These are phyloP conservation scores for Aporophyla lueneburgensis DNA, from an alignment of 2,888 invertebrate species.

Conservation along the genomic window DNA sequence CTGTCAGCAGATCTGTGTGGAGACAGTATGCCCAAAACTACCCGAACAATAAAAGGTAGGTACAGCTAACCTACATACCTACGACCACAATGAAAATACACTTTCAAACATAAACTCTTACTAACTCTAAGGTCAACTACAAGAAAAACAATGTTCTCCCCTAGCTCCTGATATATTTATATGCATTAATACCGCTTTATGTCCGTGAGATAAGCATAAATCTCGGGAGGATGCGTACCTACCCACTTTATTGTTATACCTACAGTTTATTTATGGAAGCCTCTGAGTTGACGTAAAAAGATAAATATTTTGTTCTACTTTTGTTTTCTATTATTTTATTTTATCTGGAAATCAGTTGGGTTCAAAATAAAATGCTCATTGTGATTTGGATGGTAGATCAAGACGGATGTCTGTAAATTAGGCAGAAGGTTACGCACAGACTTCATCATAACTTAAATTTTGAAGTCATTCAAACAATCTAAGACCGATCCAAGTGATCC, in stretches of 20 bases:
- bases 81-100: not conserved
- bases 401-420: no score
- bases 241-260: conserved; percentile 83
- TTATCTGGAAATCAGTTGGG: not conserved
- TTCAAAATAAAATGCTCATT: not conserved
- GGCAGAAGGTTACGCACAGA: no score
- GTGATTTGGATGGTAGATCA: not conserved
- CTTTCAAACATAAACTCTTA: conserved; percentile 7
- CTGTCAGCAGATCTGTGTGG: no score
- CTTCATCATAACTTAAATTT: no score
- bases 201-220: conserved; percentile 86
- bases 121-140: conserved; percentile 22
- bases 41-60: not conserved
- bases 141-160: conserved; percentile 60
- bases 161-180: conserved; percentile 84
- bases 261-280: conserved; percentile 81
- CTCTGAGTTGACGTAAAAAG: conserved; percentile 23
- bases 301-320: conserved; percentile 21
- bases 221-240: conserved; percentile 80
- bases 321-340: conserved; percentile 8
- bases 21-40: not conserved
- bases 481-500: no score
- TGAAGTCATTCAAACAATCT: no score
- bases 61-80: not conserved
- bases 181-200: conserved; percentile 88